Evolutionary conservation across 2,797 vertebrate genomes (phyloP).

Genomic region (Clarias platycephalus): DNA sequence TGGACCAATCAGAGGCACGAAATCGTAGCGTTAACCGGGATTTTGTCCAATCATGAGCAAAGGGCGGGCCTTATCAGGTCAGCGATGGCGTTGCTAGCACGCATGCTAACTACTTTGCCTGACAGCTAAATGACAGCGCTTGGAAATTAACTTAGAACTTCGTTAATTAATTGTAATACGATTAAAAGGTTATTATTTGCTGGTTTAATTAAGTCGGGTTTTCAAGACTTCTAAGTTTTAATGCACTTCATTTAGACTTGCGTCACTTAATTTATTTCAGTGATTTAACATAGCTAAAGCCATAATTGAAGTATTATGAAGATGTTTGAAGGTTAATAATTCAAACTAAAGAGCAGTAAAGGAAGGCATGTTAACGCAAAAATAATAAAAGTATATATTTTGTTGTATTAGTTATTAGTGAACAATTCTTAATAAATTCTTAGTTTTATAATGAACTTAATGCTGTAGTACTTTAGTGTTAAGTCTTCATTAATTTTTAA

Average conservation of each 20-base stretch:
- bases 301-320: background rate
- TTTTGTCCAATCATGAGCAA: conserved; percentile 32
- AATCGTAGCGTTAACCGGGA: background rate
- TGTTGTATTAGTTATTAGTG: background rate
- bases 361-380: background rate
- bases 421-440: no score
- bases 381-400: background rate
- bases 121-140: conserved; percentile 9
- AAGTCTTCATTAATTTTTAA: background rate
- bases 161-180: background rate
- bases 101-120: conserved; percentile 41
- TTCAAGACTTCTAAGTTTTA: background rate
- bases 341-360: background rate
- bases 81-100: conserved; percentile 22
- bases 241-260: background rate
- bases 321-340: background rate
- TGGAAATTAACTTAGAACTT: background rate
- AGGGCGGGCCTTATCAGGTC: conserved; percentile 19
- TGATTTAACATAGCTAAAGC: background rate
- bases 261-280: background rate
- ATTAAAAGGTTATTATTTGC: background rate
- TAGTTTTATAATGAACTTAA: background rate
- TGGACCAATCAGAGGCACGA: conserved; percentile 52
- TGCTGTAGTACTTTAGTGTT: background rate
- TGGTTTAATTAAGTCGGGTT: background rate